Conservation (phyloP, 2,113 vertebrate genomes). For the Stictonetta naevosa region DNA sequence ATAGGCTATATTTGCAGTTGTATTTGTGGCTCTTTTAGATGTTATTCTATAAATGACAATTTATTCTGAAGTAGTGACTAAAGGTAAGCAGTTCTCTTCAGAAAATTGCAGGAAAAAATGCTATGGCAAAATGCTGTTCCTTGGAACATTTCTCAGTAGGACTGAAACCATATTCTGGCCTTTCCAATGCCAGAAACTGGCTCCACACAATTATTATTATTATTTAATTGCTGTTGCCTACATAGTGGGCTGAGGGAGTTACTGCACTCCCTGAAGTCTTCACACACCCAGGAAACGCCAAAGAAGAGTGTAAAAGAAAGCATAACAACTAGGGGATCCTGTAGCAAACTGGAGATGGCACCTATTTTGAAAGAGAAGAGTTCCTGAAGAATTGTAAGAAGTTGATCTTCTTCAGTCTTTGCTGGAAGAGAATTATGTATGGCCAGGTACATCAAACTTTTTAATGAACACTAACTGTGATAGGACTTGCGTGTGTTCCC, state of each 20-base stretch:
- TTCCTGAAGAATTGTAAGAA: neutral
- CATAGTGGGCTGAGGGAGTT: neutral
- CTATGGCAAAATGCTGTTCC: neutral
- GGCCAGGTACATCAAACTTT: neutral
- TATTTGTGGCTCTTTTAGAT: neutral
- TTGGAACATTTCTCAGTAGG: neutral
- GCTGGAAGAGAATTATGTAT: neutral
- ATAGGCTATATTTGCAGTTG: neutral
- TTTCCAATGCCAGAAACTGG: neutral
- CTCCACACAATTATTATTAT: neutral
- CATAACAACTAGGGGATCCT: neutral
- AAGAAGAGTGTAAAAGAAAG: neutral
- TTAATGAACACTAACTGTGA: neutral
- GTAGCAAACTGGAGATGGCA: neutral
- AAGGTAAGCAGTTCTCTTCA: neutral
- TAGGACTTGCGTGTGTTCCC: neutral
- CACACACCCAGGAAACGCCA: neutral
- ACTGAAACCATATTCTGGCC: neutral
- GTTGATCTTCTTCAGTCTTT: neutral
- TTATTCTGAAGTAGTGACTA: neutral
- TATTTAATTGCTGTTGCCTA: neutral
- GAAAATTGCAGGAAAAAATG: neutral
- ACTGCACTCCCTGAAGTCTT: neutral
- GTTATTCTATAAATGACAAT: neutral
- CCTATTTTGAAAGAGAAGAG: neutral